Conservation (phyloP, 2,888 invertebrate genomes). For the Tholera decimalis region DNA sequence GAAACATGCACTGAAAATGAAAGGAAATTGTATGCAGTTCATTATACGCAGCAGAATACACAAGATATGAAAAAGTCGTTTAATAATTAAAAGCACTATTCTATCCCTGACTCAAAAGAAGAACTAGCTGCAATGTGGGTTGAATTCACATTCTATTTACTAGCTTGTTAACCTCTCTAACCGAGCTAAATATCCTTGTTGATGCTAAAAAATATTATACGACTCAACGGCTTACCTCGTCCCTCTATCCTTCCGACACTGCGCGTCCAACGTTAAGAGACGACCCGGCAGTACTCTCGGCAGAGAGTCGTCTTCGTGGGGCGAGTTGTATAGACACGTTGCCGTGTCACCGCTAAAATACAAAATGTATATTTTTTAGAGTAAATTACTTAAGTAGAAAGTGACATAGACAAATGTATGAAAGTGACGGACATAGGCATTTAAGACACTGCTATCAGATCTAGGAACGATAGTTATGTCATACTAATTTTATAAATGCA, state of each 20-base stretch:
- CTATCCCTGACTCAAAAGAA: no score
- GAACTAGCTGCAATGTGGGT: no score
- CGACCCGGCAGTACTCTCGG: constrained; percentile 97
- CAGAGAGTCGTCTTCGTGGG: constrained; percentile 97
- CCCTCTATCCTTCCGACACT: constrained; percentile 97
- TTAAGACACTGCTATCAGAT: not conserved
- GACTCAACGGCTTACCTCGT: constrained; percentile 91
- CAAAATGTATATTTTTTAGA: constrained; percentile 3
- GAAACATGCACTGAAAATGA: constrained; percentile 92
- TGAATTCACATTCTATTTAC: no score
- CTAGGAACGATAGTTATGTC: no score
- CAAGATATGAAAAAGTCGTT: not conserved
- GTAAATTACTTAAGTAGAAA: not conserved
- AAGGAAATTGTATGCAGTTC: not conserved
- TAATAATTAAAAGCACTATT: not conserved
- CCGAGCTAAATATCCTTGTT: not conserved
- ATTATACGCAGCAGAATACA: not conserved
- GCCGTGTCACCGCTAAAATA: constrained; percentile 97
- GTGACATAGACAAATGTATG: no score
- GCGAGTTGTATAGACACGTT: constrained; percentile 97
- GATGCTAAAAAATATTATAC: not conserved
- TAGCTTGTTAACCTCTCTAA: no score
- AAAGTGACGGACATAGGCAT: no score
- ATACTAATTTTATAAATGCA: no score
- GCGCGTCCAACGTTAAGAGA: constrained; percentile 97